These are phyloP conservation scores for Tinea semifulvella DNA, from an alignment of 2,888 invertebrate genomes.

Conservation along the genomic window DNA sequence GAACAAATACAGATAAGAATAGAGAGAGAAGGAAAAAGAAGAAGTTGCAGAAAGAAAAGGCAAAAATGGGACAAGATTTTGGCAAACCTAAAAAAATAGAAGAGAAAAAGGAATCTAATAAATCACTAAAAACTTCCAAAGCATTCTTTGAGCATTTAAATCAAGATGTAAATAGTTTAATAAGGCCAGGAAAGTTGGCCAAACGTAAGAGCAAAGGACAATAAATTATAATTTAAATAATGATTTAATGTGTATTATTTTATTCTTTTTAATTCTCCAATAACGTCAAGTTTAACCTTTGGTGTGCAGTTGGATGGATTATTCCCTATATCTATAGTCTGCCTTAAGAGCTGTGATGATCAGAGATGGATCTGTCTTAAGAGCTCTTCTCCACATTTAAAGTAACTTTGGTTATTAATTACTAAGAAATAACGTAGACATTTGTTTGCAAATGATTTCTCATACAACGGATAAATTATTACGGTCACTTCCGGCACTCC, in stretches of 20 bases:
- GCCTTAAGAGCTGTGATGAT: no score
- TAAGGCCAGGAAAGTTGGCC: conserved; percentile 38
- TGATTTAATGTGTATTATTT: conserved; percentile 1
- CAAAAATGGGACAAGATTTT: conserved; percentile 41
- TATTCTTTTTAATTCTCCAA: background rate
- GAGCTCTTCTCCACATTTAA: no score
- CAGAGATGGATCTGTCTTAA: no score
- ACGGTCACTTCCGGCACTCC: no score
- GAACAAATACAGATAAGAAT: conserved; percentile 86
- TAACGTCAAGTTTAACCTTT: no score
- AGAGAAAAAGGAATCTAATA: conserved; percentile 67
- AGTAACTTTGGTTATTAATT: no score
- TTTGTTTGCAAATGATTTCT: no score
- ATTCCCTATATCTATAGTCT: no score
- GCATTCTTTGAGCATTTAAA: conserved; percentile 89
- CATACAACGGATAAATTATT: no score
- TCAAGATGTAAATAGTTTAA: conserved; percentile 68
- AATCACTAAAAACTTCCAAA: conserved; percentile 71
- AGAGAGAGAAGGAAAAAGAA: conserved; percentile 90
- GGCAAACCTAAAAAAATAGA: conserved; percentile 65
- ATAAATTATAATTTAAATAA: conserved; percentile 12
- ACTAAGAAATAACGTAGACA: no score
- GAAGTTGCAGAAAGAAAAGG: conserved; percentile 69
- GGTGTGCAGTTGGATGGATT: no score
- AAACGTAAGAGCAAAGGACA: conserved; percentile 20